Evolutionary conservation across 2,113 vertebrate species (phyloP), one percentile per base, ranked within the genome.

Genomic region (Acrocephalus kingi): DNA sequence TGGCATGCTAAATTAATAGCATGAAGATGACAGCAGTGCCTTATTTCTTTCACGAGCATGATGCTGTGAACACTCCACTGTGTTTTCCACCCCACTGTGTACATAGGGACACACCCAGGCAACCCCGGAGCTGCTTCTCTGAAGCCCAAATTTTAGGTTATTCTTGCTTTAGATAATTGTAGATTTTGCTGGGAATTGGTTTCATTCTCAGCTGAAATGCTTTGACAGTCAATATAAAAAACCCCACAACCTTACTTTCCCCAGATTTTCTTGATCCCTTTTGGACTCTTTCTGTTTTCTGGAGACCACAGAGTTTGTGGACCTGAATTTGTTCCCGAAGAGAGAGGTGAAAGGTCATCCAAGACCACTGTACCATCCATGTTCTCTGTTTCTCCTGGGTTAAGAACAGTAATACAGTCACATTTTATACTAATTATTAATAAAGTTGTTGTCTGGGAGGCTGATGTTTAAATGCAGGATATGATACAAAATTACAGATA

Each of bases 251-350:
- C 99, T 99, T 98, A 99, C 99, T 99, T 99, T 96, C 99, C 99
- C 99, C 99, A 99, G 90, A 99, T 98, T 96, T 98, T 99, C 97
- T 98, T 99, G 96, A 99, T 99, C 93, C 99, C 99, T 97, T 98
- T 99, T 94, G 98, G 99, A 77, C 98, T 99, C 97, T 98, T 99
- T 94, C 98, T 98, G 90, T 98, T 98, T 91, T 99, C 99, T 69
- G 98, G 98, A 58, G 98, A 98, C 83, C 99, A 84, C 14, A 99
- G 98, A 85, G 98, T 98, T 15, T 98, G 98, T 49, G 98, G 97
- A n/a, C 98, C 95, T 3, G 98, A 98, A 62, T 99, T 98, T 0
- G 64, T 97, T 61, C 97, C 98, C 35, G 97, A 99, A 37, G 98
- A 98, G 49, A 97, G 83, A 24, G 98, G 98, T 19, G 99, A 99